These are phyloP conservation scores for Lithosia quadra DNA, from an alignment of 2,888 invertebrate species.

Conservation along the genomic window DNA sequence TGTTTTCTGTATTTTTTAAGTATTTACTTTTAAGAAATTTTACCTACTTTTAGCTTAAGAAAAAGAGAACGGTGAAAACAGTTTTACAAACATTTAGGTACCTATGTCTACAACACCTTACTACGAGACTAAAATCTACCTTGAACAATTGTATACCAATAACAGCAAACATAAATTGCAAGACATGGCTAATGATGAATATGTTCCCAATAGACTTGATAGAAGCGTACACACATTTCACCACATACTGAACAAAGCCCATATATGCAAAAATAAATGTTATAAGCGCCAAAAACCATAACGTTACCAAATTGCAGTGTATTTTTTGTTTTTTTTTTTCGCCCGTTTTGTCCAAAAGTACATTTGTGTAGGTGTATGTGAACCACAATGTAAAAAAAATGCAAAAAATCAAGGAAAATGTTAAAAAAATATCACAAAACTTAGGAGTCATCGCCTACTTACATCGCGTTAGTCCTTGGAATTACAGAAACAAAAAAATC, in stretches of 20 bases:
- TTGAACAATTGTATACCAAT: slow-evolving; percentile 99
- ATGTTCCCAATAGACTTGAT: slow-evolving; percentile 99
- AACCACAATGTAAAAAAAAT: slow-evolving; percentile 66
- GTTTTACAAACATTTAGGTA: not conserved
- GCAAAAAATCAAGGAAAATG: slow-evolving; percentile 59
- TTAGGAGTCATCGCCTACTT: slow-evolving; percentile 62
- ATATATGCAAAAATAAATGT: slow-evolving; percentile 41
- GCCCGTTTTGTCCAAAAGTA: slow-evolving; percentile 72
- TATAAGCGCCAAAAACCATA: slow-evolving; percentile 55
- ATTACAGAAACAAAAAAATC: slow-evolving; percentile 61
- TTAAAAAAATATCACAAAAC: slow-evolving; percentile 52
- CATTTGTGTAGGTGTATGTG: slow-evolving; percentile 62
- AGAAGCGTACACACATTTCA: slow-evolving; percentile 99
- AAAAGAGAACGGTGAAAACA: slow-evolving; percentile 10
- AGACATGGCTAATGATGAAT: slow-evolving; percentile 99
- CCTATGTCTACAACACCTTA: slow-evolving; percentile 5
- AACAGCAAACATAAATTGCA: slow-evolving; percentile 99
- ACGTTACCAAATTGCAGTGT: slow-evolving; percentile 70
- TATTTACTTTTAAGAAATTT: not conserved
- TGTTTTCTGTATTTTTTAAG: not conserved
- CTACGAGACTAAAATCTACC: slow-evolving; percentile 84
- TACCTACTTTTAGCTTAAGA: not conserved
- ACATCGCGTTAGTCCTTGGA: slow-evolving; percentile 75
- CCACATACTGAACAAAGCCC: slow-evolving; percentile 93
- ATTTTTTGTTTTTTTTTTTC: slow-evolving; percentile 41